Conservation (phyloP, 2,797 vertebrate genomes). For the Kryptopterus vitreolus region DNA sequence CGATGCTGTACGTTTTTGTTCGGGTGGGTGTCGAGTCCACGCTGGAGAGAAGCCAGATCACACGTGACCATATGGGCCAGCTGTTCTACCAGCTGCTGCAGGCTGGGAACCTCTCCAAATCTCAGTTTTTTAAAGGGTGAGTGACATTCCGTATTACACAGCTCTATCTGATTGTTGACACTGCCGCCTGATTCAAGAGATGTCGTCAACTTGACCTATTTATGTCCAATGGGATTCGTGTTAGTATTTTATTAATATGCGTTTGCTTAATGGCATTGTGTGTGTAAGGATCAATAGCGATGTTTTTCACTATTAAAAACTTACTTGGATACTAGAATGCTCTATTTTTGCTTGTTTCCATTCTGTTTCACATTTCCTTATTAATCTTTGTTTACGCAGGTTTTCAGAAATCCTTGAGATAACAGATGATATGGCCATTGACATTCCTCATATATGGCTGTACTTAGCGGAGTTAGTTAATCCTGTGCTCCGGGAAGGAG, state of each 20-base stretch:
- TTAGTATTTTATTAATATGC: neutral
- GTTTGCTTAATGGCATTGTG: neutral
- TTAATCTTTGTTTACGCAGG: conserved; percentile 64
- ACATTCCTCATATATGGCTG: conserved; percentile 98
- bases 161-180: neutral
- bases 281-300: neutral
- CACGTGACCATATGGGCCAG: conserved; percentile 95
- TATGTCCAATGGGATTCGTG: neutral
- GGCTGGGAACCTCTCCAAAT: conserved; percentile 82
- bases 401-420: conserved; percentile 91
- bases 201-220: neutral
- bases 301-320: neutral
- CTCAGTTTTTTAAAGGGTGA: conserved; percentile 92
- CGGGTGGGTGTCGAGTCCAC: conserved; percentile 92
- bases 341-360: neutral
- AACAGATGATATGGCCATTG: conserved; percentile 98
- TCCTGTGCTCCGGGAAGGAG: conserved; percentile 90
- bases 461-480: conserved; percentile 96
- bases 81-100: conserved; percentile 90
- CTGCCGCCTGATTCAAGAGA: neutral
- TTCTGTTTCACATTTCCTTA: neutral
- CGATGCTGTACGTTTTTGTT: conserved; percentile 85
- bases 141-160: conserved; percentile 44
- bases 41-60: conserved; percentile 93
- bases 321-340: neutral